phyloP scores from a whole-genome alignment of 2,797 vertebrate species.

The Gallinago solitaria region DNA sequence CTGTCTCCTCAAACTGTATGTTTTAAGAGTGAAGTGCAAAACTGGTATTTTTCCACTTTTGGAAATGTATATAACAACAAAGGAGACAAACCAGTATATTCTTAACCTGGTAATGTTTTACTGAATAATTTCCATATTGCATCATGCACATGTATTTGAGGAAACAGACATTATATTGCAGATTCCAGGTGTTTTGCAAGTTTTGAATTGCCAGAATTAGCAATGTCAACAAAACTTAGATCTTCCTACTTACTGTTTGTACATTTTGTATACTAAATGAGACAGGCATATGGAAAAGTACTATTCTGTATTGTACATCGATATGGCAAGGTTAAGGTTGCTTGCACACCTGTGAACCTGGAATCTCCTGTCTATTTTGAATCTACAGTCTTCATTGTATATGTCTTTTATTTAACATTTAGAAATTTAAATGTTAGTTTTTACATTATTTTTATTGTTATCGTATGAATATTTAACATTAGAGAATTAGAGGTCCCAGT shows the following conservation, averaged over 20 bases:
- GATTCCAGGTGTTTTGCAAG: background rate
- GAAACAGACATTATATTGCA: background rate
- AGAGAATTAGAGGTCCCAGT: background rate
- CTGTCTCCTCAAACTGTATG: background rate
- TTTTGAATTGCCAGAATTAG: background rate
- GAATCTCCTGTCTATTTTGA: background rate
- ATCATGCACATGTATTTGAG: background rate
- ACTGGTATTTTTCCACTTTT: background rate
- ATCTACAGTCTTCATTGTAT: background rate
- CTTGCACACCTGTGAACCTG: background rate
- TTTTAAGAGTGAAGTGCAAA: background rate
- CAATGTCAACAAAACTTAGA: background rate
- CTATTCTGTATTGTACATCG: background rate
- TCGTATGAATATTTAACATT: background rate
- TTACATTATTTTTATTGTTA: background rate
- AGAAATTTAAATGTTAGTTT: background rate
- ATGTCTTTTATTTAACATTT: background rate
- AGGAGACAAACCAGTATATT: background rate
- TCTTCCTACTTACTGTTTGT: background rate
- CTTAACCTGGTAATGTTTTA: background rate
- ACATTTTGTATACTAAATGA: background rate
- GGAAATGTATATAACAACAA: background rate
- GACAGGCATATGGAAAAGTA: background rate
- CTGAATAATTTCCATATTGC: background rate
- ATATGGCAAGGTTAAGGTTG: background rate